Evolutionary conservation across 1,140 invertebrate genomes (phyloP).

Genomic region (Thaumatotibia leucotreta): DNA sequence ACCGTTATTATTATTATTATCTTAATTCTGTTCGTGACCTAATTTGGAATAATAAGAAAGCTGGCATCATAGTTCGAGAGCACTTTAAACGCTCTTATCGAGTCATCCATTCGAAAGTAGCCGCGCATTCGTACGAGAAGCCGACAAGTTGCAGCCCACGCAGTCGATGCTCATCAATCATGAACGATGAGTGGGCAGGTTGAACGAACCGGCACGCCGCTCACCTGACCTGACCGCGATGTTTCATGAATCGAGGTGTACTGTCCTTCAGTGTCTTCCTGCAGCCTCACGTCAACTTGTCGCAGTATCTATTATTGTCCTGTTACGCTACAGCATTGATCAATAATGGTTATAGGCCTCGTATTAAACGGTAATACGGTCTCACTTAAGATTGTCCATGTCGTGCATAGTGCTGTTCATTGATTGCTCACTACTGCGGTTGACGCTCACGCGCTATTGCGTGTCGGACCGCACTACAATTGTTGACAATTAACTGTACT

Average conservation of each 20-base stretch:
- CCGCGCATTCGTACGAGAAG: constrained; percentile 21
- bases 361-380: not conserved
- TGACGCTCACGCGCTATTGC: constrained; percentile 44
- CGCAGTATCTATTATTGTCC: not conserved
- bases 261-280: constrained; percentile 28
- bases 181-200: constrained; percentile 45
- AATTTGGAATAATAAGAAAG: constrained; percentile 13
- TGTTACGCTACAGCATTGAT: not conserved
- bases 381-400: constrained; percentile 1
- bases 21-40: constrained; percentile 7
- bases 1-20: not conserved
- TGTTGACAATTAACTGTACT: constrained; percentile 69
- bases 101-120: constrained; percentile 12
- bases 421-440: constrained; percentile 31
- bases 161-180: constrained; percentile 58
- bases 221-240: constrained; percentile 35
- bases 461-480: constrained; percentile 59
- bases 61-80: constrained; percentile 1
- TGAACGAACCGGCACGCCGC: constrained; percentile 32
- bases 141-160: constrained; percentile 49
- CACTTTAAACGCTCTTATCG: constrained; percentile 5
- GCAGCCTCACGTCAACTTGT: not conserved
- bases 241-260: constrained; percentile 58
- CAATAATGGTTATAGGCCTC: not conserved
- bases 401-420: constrained; percentile 30